These are phyloP conservation scores for Syndactyla subalaris DNA, from an alignment of 2,797 vertebrate genomes.

Conservation along the genomic window DNA sequence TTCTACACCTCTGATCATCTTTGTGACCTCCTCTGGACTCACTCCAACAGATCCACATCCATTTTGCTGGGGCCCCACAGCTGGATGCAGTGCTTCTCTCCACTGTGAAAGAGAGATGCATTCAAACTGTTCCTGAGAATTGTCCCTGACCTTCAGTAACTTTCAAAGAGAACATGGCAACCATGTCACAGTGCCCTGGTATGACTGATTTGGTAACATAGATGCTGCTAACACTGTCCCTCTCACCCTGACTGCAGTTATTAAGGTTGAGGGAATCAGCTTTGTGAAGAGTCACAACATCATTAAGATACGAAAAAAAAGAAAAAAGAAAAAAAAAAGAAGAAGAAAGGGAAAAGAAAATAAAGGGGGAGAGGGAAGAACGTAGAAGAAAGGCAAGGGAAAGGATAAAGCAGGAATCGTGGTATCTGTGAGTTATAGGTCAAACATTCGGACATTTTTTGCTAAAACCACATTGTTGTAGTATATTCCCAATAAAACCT, in stretches of 20 bases:
- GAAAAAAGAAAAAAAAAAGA: too few species aligned
- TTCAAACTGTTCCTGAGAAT: not conserved
- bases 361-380: not conserved
- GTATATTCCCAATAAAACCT: not conserved
- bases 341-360: not conserved
- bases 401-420: not conserved
- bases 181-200: rapidly evolving
- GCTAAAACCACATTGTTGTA: not conserved
- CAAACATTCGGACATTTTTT: not conserved
- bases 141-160: not conserved
- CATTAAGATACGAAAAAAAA: rapidly evolving
- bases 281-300: not conserved
- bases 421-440: not conserved
- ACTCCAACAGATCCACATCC: not conserved
- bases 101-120: not conserved
- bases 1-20: not conserved
- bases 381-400: not conserved
- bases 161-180: not conserved
- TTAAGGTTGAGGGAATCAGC: not conserved
- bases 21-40: not conserved
- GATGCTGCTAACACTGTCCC: not conserved
- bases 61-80: not conserved
- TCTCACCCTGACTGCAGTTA: not conserved
- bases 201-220: not conserved
- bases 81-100: not conserved